Evolutionary conservation across 2,113 vertebrate genomes (phyloP).

Genomic region (Gavia stellata): DNA sequence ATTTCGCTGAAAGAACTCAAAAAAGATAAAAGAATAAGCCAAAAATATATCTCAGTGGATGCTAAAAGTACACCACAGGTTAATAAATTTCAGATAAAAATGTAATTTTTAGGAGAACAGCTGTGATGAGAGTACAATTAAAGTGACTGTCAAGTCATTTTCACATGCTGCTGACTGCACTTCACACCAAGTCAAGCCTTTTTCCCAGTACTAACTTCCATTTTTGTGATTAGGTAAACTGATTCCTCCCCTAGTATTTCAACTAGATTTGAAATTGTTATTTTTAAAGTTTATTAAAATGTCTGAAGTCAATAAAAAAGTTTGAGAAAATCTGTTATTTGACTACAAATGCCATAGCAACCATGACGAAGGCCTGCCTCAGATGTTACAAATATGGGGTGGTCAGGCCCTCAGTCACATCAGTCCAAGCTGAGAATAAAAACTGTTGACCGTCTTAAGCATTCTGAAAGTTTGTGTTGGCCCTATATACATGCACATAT

Average conservation of each 20-base stretch:
- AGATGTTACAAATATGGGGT: not conserved
- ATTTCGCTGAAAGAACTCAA: not conserved
- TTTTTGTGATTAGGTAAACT: not conserved
- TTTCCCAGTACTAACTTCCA: not conserved
- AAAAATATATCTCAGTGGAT: not conserved
- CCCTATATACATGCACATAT: rapidly evolving
- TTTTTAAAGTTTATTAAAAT: not conserved
- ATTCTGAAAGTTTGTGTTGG: not conserved
- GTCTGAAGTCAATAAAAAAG: not conserved
- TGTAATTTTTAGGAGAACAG: not conserved
- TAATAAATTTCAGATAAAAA: not conserved
- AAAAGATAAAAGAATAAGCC: not conserved
- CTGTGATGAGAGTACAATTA: not conserved
- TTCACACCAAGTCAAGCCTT: not conserved
- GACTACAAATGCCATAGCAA: not conserved
- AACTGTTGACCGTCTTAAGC: not conserved
- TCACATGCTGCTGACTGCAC: not conserved
- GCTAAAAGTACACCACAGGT: not conserved
- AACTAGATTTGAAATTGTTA: not conserved
- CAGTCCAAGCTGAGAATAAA: not conserved
- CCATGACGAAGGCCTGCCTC: not conserved
- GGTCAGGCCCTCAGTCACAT: not conserved
- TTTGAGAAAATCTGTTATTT: not conserved
- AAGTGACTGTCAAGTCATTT: not conserved
- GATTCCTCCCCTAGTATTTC: not conserved